Evolutionary conservation across 1,140 invertebrate species (phyloP).

Genomic region (Bombus confusus): DNA sequence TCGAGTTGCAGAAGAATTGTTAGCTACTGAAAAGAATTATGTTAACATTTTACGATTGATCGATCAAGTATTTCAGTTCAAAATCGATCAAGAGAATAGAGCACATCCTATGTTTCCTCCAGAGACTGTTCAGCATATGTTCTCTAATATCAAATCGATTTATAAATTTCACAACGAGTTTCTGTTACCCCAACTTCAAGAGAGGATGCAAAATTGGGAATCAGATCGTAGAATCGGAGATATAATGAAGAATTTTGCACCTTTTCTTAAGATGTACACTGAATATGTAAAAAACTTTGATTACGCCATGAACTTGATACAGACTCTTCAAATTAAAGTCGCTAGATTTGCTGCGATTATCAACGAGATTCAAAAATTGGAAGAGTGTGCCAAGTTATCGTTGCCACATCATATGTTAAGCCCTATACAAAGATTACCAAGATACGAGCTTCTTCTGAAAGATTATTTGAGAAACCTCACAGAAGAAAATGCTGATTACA

Average conservation of each 20-base stretch:
- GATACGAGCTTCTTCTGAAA: conserved; percentile 87
- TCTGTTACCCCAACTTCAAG: conserved; percentile 86
- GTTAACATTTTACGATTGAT: conserved; percentile 88
- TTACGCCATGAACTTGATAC: conserved; percentile 85
- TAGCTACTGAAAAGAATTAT: conserved; percentile 88
- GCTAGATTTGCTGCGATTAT: conserved; percentile 85
- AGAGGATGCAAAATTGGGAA: conserved; percentile 86
- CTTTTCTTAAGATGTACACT: conserved; percentile 89
- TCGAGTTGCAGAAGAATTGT: conserved; percentile 87
- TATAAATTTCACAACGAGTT: conserved; percentile 87
- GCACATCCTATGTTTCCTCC: conserved; percentile 82
- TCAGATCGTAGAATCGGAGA: conserved; percentile 86
- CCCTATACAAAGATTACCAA: conserved; percentile 89
- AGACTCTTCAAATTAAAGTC: conserved; percentile 85
- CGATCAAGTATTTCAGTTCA: conserved; percentile 86
- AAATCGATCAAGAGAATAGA: conserved; percentile 81
- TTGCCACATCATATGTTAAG: conserved; percentile 90
- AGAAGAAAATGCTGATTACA: conserved; percentile 85
- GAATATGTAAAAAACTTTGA: conserved; percentile 89
- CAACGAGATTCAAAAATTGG: conserved; percentile 86
- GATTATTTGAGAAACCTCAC: conserved; percentile 86
- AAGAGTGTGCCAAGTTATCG: conserved; percentile 85
- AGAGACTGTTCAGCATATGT: conserved; percentile 78
- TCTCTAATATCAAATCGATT: conserved; percentile 83
- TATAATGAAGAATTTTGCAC: conserved; percentile 89